Evolutionary conservation across 2,888 invertebrate genomes (phyloP), one percentile per base, ranked within the genome.

Genomic region (Harpalus rubripes): DNA sequence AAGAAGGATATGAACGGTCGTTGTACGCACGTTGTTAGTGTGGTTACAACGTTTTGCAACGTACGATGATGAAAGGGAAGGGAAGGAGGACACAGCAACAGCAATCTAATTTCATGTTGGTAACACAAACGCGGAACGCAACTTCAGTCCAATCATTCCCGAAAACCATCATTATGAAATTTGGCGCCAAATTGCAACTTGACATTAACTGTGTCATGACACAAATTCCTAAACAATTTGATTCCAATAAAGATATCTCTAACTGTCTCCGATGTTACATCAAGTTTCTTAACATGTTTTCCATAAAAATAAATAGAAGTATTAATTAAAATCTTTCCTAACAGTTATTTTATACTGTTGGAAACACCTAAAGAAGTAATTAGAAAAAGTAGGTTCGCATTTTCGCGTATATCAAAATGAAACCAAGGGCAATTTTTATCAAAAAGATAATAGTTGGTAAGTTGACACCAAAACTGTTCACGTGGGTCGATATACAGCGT

Each of bases 401-500:
- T 78, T 79, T 61, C 79, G 79, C 61, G 32, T 32, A 39, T 79
- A 79, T 41, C 39, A 32, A 79, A 79, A 32, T 79, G n/a, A 61
- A 61, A 79, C 59, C 61, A 80, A 80, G 80, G 80, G 18, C 61
- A 80, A 7, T 61, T 59, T 79, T 80, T 80, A 61, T 80, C 80
- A 61, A 41, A 61, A 15, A 61, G 80, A 61, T 59, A 80, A 61
- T 61, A 80, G 80, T 63, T 80, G 16, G 80, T 80, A 80, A 80
- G 15, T 16, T 41, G 80, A 80, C 80, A 80, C 80, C 61, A 80
- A 61, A 59, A 58, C 22, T 7, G 52, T 78, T 59, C 61, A 84
- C 84, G 78, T 84, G 78, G 56, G 63, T 68, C 44, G 52, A 41
- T 65, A 78, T 63, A 84, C 65, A 63, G 84, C 52, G 52, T 74